Percentiles rank a stretch among this genome's conserved stretches.
These are phyloP conservation scores for Halichoerus grypus DNA, from an alignment of 2,113 vertebrate species.

Conservation along the genomic window DNA sequence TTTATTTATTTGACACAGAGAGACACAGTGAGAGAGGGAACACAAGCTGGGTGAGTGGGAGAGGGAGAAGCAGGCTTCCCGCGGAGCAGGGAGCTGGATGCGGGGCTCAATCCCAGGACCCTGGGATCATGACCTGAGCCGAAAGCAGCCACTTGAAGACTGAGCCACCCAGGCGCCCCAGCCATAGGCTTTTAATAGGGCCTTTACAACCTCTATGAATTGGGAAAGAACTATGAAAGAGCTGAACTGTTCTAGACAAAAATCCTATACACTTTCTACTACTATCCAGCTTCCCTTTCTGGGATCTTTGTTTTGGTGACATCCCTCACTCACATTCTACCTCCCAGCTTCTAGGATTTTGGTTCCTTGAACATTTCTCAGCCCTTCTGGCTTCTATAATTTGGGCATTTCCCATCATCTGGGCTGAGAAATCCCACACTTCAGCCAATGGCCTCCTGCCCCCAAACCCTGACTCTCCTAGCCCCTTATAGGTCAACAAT, in stretches of 20 bases:
- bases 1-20: too few relatives aligned
- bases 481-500: background rate
- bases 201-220: background rate
- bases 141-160: too few relatives aligned
- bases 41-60: too few relatives aligned
- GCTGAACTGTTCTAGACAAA: background rate
- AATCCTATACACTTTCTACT: background rate
- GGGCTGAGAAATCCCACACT: background rate
- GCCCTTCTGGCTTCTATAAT: background rate
- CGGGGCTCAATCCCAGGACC: too few relatives aligned
- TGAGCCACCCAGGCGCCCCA: too few relatives aligned
- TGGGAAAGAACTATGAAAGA: background rate
- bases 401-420: background rate
- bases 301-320: background rate
- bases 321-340: background rate
- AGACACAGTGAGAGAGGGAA: too few relatives aligned
- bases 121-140: too few relatives aligned
- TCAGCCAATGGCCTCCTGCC: background rate
- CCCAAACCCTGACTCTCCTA: background rate
- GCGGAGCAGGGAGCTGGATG: too few relatives aligned
- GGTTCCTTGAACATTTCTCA: background rate
- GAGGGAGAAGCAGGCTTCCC: too few relatives aligned
- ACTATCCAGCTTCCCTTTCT: background rate
- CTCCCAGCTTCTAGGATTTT: constrained; percentile 29
- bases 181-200: background rate